A percentile compares a stretch with the other conserved stretches of the same genome.
Conservation (phyloP, 2,888 invertebrate genomes). For the Sturmia bella region DNA sequence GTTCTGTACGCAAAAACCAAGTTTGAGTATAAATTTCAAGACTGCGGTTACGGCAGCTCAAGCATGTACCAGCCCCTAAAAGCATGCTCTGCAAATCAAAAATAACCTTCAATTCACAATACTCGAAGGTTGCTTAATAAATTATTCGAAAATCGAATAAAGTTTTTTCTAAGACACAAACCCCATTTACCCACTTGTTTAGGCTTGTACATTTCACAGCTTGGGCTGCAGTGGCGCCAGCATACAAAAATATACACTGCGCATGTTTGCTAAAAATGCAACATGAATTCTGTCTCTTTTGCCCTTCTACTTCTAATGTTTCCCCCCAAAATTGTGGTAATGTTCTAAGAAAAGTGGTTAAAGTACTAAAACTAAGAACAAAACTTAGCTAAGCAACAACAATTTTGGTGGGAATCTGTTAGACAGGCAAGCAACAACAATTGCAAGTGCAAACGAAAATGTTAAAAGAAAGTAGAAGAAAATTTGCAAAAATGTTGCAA, state of each 20-base stretch:
- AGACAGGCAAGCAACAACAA: conserved; percentile 21
- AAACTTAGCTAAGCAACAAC: conserved; percentile 8
- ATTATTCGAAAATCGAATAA: no score
- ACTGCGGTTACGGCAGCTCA: no score
- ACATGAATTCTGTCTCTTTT: not conserved
- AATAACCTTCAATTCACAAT: no score
- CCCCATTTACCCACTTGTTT: not conserved
- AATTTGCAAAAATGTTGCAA: conserved; percentile 12
- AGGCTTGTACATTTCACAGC: not conserved
- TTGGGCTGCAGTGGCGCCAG: not conserved
- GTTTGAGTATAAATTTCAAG: no score
- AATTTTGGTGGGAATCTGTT: conserved; percentile 14
- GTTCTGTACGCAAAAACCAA: no score
- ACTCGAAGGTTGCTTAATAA: no score
- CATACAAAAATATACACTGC: not conserved
- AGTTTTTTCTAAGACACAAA: not conserved
- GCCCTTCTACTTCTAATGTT: not conserved
- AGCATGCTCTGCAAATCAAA: no score
- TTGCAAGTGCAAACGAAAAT: conserved; percentile 1
- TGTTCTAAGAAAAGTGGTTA: not conserved
- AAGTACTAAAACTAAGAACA: not conserved
- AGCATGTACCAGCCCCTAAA: no score
- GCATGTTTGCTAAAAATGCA: not conserved
- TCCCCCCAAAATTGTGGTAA: conserved; percentile 25
- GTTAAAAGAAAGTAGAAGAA: not conserved